Percentiles rank a stretch among this genome's conserved stretches.
phyloP scores from a whole-genome alignment of 1,140 invertebrate species.

The Habropoda laboriosa region DNA sequence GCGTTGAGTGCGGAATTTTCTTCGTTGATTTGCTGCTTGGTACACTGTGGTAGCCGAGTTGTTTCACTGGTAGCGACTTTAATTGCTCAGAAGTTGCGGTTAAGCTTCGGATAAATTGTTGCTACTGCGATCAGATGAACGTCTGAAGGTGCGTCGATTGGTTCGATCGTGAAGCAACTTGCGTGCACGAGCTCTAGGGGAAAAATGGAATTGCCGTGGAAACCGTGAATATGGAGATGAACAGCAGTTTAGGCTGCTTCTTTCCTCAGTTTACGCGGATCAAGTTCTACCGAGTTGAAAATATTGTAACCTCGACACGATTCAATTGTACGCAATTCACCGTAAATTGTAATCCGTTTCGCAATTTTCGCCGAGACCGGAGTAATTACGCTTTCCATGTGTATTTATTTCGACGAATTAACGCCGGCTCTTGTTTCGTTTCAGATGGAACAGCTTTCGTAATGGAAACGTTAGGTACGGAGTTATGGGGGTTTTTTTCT shows the following conservation, averaged over 20 bases:
- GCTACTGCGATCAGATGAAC: no score
- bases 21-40: no score
- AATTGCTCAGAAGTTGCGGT: no score
- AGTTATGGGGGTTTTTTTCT: not conserved
- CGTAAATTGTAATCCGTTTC: slow-evolving; percentile 17
- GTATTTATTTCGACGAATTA: slow-evolving; percentile 17
- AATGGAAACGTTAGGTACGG: not conserved
- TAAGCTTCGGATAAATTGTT: not conserved
- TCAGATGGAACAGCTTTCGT: not conserved
- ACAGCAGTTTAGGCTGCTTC: no score
- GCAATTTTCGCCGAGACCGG: not conserved
- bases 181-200: no score
- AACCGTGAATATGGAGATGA: no score
- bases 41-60: no score
- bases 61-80: no score
- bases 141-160: no score
- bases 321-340: slow-evolving; percentile 22
- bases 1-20: not conserved
- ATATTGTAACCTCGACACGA: slow-evolving; percentile 18
- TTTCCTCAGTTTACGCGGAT: not conserved
- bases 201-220: no score
- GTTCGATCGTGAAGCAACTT: no score
- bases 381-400: slow-evolving; percentile 8
- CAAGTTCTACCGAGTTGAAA: not conserved
- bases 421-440: not conserved